Evolutionary conservation across 2,888 invertebrate genomes (phyloP), one percentile per base, ranked within the genome.

Genomic region (Resseliella maxima): DNA sequence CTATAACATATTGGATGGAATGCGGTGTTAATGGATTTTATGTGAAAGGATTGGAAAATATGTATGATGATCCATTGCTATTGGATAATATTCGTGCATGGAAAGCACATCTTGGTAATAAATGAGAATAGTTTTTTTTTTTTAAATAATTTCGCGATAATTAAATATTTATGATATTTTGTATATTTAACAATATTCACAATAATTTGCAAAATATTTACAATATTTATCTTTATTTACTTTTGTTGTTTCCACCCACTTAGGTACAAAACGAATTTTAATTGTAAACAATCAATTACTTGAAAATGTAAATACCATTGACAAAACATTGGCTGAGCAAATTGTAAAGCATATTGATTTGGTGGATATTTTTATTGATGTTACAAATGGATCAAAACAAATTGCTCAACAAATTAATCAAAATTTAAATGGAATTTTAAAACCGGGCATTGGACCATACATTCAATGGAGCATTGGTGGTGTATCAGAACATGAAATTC

Each of bases 1-100:
- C 94, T 0, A 90, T 96, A 24, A 90, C 92, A 36, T 93, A 93
- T 89, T 97, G 96, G 96, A 89, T 94, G 36, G 91, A 92, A n/a
- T 92, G 94, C 87, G 96, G 95, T 10, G 95, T 98, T 2, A 96
- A 98, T 90, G 98, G 98, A 0, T 97, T 98, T 90, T 96, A 97
- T 90, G 91, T 98, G 10, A 96, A 96, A 90, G 95, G 95, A 15
- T 90, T 97, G 35, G 95, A 96, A 89, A 90, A 93, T 87, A 93
- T 94, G 89, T 92, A 93, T 3, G 91, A 93, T 64, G 94, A 95
- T 88, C 90, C 91, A 0, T 91, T 93, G 88, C 94, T 95, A 88
- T 90, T 92, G 0, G 91, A 91, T 85, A 92, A 93, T 59, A 89
- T 96, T 31, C 92, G 93, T 87, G 90, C 93, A 86, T 96, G 96